Evolutionary conservation across 2,888 invertebrate genomes (phyloP).

Genomic region (Malachius bipustulatus): DNA sequence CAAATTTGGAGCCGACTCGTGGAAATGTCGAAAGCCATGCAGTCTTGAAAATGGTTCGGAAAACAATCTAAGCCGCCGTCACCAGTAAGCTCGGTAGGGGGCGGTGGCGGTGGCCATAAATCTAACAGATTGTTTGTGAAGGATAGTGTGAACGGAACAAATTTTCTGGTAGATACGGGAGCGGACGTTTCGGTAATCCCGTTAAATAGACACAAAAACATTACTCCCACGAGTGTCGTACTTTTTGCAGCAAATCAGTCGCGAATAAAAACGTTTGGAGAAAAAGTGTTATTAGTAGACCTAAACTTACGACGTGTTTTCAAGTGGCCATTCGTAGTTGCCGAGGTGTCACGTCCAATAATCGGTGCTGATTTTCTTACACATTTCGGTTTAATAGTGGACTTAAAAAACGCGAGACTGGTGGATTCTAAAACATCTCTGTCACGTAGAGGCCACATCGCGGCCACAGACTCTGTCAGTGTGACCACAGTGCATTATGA

Average conservation of each 20-base stretch:
- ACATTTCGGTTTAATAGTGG: conserved; percentile 14
- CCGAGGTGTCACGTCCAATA: conserved; percentile 16
- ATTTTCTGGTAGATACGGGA: background rate
- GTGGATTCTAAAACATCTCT: conserved; percentile 10
- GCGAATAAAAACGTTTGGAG: conserved; percentile 8
- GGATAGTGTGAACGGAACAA: background rate
- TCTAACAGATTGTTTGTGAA: conserved; percentile 4
- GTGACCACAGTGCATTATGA: too few relatives aligned
- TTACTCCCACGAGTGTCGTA: background rate
- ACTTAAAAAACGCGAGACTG: conserved; percentile 11
- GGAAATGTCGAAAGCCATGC: too few relatives aligned
- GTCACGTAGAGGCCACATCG: too few relatives aligned
- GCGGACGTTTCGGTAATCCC: background rate
- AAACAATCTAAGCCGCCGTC: too few relatives aligned
- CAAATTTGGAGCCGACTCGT: too few relatives aligned
- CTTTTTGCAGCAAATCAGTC: conserved; percentile 11
- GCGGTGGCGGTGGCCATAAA: too few relatives aligned
- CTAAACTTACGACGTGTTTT: conserved; percentile 15
- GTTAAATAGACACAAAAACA: background rate
- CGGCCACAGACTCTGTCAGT: too few relatives aligned
- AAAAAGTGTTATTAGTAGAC: conserved; percentile 9
- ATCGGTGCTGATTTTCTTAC: conserved; percentile 18
- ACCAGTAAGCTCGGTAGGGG: too few relatives aligned
- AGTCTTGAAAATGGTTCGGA: too few relatives aligned
- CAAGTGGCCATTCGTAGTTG: conserved; percentile 18